Evolutionary conservation across 2,113 vertebrate species (phyloP), one percentile per base, ranked within the genome.

Genomic region (Passer domesticus): DNA sequence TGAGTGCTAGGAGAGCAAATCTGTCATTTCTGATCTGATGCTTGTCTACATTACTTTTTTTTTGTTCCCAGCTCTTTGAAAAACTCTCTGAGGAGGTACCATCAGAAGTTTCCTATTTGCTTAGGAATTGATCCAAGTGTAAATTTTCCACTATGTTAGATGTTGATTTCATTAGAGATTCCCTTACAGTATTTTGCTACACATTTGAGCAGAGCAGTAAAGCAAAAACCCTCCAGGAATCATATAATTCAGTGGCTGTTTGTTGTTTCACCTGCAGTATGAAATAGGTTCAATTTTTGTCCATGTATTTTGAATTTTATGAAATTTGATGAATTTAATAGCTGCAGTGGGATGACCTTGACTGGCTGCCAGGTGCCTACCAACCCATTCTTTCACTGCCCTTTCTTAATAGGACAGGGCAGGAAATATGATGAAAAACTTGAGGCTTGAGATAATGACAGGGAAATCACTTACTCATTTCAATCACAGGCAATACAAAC

Each of bases 71-170:
- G 7, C 15, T 85, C n/a, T 95, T 91, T 89, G 74, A 92, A 92
- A 87, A 72, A 11, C 8, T 76, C n/a, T 72, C 37, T 66, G 78
- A 94, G 66, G 33, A 94, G 50, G 2, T 31, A 80, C 55, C 30
- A 91, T 67, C 33, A 73, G n/a, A 94, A 79, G 12, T 91, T 95
- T 92, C 84, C 75, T 95, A 80, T 91, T 97, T 95, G 47, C 47
- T 80, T 95, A 92, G 91, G 94, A 95, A 58, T 73, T 0, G 1
- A 94, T 83, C 89, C 87, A 95, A 87, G 33, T 59, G 46, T 69
- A 79, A 79, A 53, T 5, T 82, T 92, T 87, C 70, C 59, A 66
- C 17, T 47, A 19, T 41, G 50, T 70, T 88, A 83, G 43, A 33
- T 77, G 47, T 43, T 89, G 76, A 93, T 94, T 91, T 92, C 4